Base-by-base conservation (phyloP, 1,140 invertebrate genomes). In the Nephila pilipes region DNA sequence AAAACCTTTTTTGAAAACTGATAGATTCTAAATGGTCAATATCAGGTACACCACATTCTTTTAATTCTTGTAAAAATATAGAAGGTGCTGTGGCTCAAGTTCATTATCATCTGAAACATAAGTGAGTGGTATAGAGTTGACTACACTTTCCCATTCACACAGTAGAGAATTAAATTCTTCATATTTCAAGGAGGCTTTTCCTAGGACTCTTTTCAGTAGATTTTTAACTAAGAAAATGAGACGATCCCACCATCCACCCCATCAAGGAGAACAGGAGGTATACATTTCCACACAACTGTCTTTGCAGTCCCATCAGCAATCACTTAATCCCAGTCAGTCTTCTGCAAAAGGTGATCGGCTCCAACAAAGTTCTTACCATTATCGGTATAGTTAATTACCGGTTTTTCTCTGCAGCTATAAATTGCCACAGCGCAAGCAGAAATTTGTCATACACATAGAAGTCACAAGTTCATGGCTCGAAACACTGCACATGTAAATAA, bases 401-500 rank as follows among this genome's bases (percentile, higher is more conserved):
- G 36, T 8, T 4, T 22, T n/a, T 18, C 36, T 81, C 38, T 20
- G 14, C 36, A 4, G 79, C 36, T 38, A 81, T 81, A 54, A 81
- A 81, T 20, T 36, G 16, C 10, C 79, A 18, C 0, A 22, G 36
- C 8, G 16, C 22, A 20, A 20, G 38, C 18, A 81, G 36, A 6
- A 81, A 81, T 46, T 22, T 54, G 20, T 81, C 79, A 46, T 54
- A 0, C 12, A 22, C 22, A 81, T 0, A 2, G 36, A 81, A 20
- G 32, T 8, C 2, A 81, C 36, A 46, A 54, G 36, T 81, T 81
- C 79, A 81, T n/a, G 16, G 12, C 4, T 4, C 32, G 69, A 25
- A 32, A 79, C 32, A 54, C 79, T n/a, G 79, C 1, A 54, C 38
- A 81, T 8, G 38, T 81, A 81, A 46, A 81, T 81, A 81, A 54